Base-by-base conservation (phyloP, 2,113 vertebrate genomes). In the Dicentrarchus labrax region DNA sequence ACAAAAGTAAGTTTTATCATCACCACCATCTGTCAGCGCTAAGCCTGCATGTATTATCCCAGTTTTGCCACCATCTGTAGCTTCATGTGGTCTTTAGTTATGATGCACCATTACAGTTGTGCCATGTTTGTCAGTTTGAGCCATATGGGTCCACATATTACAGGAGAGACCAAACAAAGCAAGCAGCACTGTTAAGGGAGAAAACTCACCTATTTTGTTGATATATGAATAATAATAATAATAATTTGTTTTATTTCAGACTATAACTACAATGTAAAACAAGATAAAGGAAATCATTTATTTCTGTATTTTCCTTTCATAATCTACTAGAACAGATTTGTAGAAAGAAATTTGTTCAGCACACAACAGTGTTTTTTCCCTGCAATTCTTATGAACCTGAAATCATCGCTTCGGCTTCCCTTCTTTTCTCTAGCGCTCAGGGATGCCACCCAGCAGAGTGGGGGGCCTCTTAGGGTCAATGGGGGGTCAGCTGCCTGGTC, bases 401-500 rank as follows among this genome's bases (percentile, higher is more conserved):
- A 59, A 38, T 53, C 7, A 62, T 11, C 76, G 22, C 22, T 48
- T 72, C 47, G 24, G 1, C 68, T 48, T 73, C 73, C 76, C 30
- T 69, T 56, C 69, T 47, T 86, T 60, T 6, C 48, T 86, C 7
- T 76, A 99, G 98, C 96, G 97, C 8, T 95, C 96, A 0, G 97
- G 96, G 78, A 96, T 99, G 96, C 94, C 96, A 0, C 96, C 96
- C 0, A 95, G 86, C 68, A 92, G 96, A 87, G 89, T 87, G 0
- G 91, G 95, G 50, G 96, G 97, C 95, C 96, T 96, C 82, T 96
- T 99, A 95, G 94, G 95, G 0, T 94, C 92, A 3, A 94, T 95
- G 91, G 95, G 97, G 91, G 96, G 97, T 43, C 96, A 97, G 6
- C 93, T 97, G 0, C 94, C 97, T 0, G 97, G 97, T 0, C 96